Evolutionary conservation across 2,113 vertebrate genomes (phyloP), one percentile per base, ranked within the genome.

Genomic region (Indri indri): DNA sequence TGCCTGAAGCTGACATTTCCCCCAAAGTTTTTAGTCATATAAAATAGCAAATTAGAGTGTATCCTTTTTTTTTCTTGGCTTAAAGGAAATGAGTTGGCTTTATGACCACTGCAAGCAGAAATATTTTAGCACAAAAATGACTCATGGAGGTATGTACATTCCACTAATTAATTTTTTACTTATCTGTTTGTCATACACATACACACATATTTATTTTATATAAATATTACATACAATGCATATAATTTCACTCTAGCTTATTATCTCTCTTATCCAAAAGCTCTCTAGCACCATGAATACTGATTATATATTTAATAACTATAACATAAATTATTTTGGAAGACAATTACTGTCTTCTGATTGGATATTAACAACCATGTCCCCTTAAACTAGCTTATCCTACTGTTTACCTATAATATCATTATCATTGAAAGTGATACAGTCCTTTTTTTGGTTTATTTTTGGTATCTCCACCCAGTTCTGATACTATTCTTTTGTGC

Each of bases 281-380:
- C 34, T 87, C 34, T 37, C 30, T 50, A 90, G 47, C 63, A 87
- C 42, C n/a, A 30, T 79, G 16, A 82, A 40, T 66, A 66, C 16
- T 61, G 52, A 79, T 40, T 77, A 59, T 63, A 73, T 90, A 83
- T 45, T 94, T 52, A 79, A 20, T 90, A 88, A 90, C 25, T 45
- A 68, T 61, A 61, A 73, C 74, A 66, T 45, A 88, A 87, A 90
- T 96, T 95, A 83, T 77, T 88, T 54, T 90, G 61, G 20, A 32
- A 68, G 40, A 76, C 16, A 94, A 82, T 71, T 81, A 73, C 10
- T 70, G 71, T 52, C 63, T 88, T 88, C 37, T 91, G 25, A 73
- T 50, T 79, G 5, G 61, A 25, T 40, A 37, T 37, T 63, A 57
- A 81, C 16, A 88, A 23, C 73, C 77, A 88, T 76, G 14, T 80